Evolutionary conservation across 2,113 vertebrate species (phyloP), one percentile per base, ranked within the genome.

Genomic region (Passer montanus): DNA sequence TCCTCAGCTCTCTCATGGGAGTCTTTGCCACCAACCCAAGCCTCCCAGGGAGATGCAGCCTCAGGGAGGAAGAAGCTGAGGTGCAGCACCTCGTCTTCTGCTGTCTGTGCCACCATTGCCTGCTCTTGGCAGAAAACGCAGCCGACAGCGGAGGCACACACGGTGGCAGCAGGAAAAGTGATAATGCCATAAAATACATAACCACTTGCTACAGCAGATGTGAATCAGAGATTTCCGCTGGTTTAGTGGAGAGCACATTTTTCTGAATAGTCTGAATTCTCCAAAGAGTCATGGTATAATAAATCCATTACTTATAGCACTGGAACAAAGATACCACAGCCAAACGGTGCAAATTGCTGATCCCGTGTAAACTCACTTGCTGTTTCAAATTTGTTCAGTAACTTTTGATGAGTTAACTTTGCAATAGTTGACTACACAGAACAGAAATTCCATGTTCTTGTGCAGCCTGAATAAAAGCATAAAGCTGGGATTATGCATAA

Each of bases 301-400:
- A 91, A 93, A 94, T 94, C 74, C 84, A 91, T 82, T 93, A 87
- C 69, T 81, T 94, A 21, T 50, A 78, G 35, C 31, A 35, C 66
- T 89, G 74, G 52, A 93, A 94, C 70, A 94, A 82, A 87, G 95
- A 56, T 33, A 87, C 63, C 67, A 93, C 70, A 76, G 58, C 44
- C 70, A 58, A 50, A 72, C 22, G 10, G 63, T 44, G 70, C 33
- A 82, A 89, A 83, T 64, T 66, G 66, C 49, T 87, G 81, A 87
- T 74, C 60, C 47, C 2, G 3, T 47, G 41, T 87, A 93, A 95
- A 94, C 8, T 95, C 64, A 30, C 43, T 94, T 56, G 30, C 84
- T 95, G 66, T 79, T 93, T 94, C 70, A 62, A 68, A 95, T 93
- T 87, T 74, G 37, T 69, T 76, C 74, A 44, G 31, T 72, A 78